Conservation (phyloP, 1,140 invertebrate genomes). For the Atta cephalotes region DNA sequence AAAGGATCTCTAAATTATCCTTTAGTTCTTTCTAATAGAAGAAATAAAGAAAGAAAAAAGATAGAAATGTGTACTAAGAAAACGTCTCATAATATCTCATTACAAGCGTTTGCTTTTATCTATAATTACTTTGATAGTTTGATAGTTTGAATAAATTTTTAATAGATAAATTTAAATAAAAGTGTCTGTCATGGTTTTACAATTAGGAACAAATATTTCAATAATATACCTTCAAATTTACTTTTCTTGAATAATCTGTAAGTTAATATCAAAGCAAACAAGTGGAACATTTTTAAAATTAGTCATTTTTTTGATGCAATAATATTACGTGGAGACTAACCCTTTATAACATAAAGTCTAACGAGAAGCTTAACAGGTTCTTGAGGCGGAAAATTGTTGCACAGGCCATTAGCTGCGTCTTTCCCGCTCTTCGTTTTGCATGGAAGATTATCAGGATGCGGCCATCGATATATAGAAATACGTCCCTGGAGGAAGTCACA, state of each 20-base stretch:
- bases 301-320: neutral
- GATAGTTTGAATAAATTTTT: neutral
- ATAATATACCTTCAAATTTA: neutral
- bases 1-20: neutral
- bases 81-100: neutral
- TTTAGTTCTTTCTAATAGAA: neutral
- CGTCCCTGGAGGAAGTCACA: constrained; percentile 85
- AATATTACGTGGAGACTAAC: constrained; percentile 75
- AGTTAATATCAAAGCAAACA: neutral
- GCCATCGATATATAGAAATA: constrained; percentile 83
- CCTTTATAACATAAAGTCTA: constrained; percentile 92
- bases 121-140: neutral
- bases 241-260: neutral
- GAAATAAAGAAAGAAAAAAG: neutral
- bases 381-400: constrained; percentile 89
- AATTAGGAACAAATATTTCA: neutral
- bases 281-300: constrained; percentile 12
- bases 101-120: neutral
- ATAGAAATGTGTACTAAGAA: neutral
- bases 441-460: constrained; percentile 75
- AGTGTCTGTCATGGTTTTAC: neutral
- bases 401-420: constrained; percentile 86
- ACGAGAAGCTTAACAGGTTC: constrained; percentile 90
- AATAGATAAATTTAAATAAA: neutral
- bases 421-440: constrained; percentile 81